Base-by-base conservation (phyloP, 2,888 invertebrate species). In the Morinoia aosen region DNA sequence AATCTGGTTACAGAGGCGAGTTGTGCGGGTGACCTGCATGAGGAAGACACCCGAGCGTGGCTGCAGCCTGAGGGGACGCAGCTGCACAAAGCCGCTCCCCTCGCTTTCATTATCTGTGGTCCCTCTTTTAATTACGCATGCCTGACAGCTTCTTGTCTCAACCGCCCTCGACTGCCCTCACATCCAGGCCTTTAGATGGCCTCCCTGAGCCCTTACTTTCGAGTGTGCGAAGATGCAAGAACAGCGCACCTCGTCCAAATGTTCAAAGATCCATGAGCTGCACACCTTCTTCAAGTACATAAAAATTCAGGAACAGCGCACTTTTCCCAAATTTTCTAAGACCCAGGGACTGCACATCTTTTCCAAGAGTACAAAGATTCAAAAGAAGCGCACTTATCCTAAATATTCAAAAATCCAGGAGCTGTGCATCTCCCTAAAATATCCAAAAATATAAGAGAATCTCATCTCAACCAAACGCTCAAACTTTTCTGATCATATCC, bases 61-160 rank as follows among this genome's bases (percentile, higher is more conserved):
- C 12, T 90, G 90, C 19, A 90, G 40, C 90, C 90, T 90, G 40
- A 76, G 33, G 90, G 90, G 93, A 33, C 93, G 93, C 93, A 57
- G 56, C 93, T 93, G 93, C 48, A 93, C 76, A 76, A 76, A 76
- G 76, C 76, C 12, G 56, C 93, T 57, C 93, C 93, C 93, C 93
- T 93, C 57, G n/a, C 93, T 93, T 57, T 93, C 93, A 93, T 93
- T 93, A 93, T 57, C 57, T n/a, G 57, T 39, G 93, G 56, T 93
- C 93, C 93, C 93, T 93, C 93, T 56, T 93, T 93, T 93, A 93
- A 93, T 93, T 93, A 93, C 93, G 93, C 56, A 93, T 93, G 93
- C 93, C 57, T 93, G 93, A 93, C 93, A 93, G 93, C 93, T 93
- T 93, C 93, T 93, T 93, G 93, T 57, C 93, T 93, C 48, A 33